Base-by-base conservation (phyloP, 2,113 vertebrate genomes). In the Ia io region DNA sequence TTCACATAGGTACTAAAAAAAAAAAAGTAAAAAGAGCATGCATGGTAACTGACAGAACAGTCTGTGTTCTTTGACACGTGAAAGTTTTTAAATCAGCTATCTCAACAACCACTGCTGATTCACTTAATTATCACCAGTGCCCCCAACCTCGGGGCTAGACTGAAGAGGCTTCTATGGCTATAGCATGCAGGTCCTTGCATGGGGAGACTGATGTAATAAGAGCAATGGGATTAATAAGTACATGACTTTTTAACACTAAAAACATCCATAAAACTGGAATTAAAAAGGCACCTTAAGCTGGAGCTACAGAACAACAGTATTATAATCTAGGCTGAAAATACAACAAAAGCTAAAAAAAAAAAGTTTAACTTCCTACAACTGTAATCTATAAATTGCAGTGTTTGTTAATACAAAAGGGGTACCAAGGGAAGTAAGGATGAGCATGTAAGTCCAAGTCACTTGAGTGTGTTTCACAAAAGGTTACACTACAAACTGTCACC, bases 381-480 rank as follows among this genome's bases (percentile, higher is more conserved):
- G 97, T 93, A 95, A 95, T 95, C 98, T 98, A 98, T 86, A 98
- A 97, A 97, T 40, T 94, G 95, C 95, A 97, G 96, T 98, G 97
- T 98, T 97, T 97, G 92, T 97, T 98, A 97, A 98, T 98, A 97
- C 59, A 98, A 97, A 96, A 92, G 85, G 90, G 97, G 92, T 96
- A 98, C 96, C 97, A 97, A 97, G 88, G 88, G 94, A 98, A 95
- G 51, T 92, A 59, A 78, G 92, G 94, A 95, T 96, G 96, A 97
- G 97, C 97, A 98, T 97, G 93, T 96, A 98, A 95, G 97, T 97
- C 96, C 96, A 97, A 97, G 96, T 12, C 71, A 97, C 88, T 97
- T 94, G 96, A 97, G 93, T 96, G 93, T 93, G 94, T 98, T 95
- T 93, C 90, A 97, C 91, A 92, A 97, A 91, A 98, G 95, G 94